Evolutionary conservation across 2,113 vertebrate species (phyloP), one percentile per base, ranked within the genome.

Genomic region (Cygnus atratus): DNA sequence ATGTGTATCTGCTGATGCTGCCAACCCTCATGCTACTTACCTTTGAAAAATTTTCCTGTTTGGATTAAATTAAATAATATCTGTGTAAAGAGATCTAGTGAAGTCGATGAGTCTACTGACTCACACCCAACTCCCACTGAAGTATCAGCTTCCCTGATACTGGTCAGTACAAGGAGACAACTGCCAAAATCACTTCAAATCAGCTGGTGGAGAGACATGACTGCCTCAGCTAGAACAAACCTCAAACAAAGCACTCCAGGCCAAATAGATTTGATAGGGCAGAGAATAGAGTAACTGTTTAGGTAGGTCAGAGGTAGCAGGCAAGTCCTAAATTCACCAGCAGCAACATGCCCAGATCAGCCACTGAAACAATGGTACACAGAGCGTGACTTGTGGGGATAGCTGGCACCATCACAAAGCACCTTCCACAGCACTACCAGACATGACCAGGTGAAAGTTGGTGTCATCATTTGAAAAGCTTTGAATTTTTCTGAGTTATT

Each of bases 321-420:
- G 14, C 14, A 59, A 92, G 55, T 21, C 24, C 9, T 58, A 80
- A 92, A 84, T 31, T 79, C 75, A 90, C 37, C 43, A 67, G 62
- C 31, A 74, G 67, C 63, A 58, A 8, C 1, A 5, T 2, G 33
- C 41, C 35, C 41, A 72, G 37, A 73, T 20, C 18, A 87, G 63
- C 6, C 21, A 33, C 41, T 2, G 25, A 41, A 90, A 25, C 3
- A 29, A 58, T 1, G 4, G 54, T 19, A 62, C 31, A 26, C 50
- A n/a, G 48, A 71, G 24, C 0, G 0, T 4, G 2, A 54, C 39
- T 65, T 10, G 2, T 22, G 11, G 28, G 35, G 66, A n/a, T 58
- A 79, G 48, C 3, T 35, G 21, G 14, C 29, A 17, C n/a, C 1
- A 1, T 1, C 21, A 39, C 43, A 48, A 31, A 63, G 22, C 14